Evolutionary conservation across 2,113 vertebrate genomes (phyloP).

Genomic region (Istiophorus platypterus): DNA sequence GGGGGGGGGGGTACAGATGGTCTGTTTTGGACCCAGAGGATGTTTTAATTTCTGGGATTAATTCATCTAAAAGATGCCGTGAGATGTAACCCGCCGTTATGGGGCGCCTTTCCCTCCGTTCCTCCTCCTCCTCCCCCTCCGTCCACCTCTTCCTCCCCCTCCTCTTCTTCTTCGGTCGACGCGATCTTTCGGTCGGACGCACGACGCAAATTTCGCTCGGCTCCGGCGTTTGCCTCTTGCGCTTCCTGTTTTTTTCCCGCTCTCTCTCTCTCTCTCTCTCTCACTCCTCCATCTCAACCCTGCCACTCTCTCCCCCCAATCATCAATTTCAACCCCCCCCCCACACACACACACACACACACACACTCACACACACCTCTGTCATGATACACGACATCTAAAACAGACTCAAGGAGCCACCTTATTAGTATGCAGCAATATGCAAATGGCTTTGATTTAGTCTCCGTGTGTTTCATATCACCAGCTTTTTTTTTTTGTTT

Average conservation of each 20-base stretch:
- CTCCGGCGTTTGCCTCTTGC: not conserved
- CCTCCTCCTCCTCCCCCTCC: too few species aligned
- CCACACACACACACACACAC: too few species aligned
- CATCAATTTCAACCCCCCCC: constrained; percentile 22
- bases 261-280: too few species aligned
- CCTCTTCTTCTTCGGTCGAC: not conserved
- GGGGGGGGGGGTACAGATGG: constrained; percentile 73
- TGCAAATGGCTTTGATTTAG: constrained; percentile 64
- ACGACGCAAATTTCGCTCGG: not conserved
- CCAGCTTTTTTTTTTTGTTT: constrained; percentile 43
- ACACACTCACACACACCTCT: not conserved
- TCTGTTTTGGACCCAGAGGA: constrained; percentile 66
- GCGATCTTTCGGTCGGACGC: constrained; percentile 1
- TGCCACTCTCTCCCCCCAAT: not conserved
- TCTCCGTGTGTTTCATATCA: constrained; percentile 60
- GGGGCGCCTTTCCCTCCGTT: constrained; percentile 12
- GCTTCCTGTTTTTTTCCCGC: not conserved
- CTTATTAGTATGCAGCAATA: constrained; percentile 71
- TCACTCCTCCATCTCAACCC: constrained; percentile 4
- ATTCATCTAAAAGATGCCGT: constrained; percentile 65
- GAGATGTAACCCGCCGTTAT: constrained; percentile 28
- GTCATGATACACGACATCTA: constrained; percentile 49
- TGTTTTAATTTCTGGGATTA: constrained; percentile 69
- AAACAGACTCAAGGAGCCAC: constrained; percentile 58
- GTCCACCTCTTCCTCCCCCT: too few species aligned